A percentile compares a stretch with the other conserved stretches of the same genome.
These are phyloP conservation scores for Hirtodrosophila histrioides DNA, from an alignment of 2,888 invertebrate species.

Conservation along the genomic window DNA sequence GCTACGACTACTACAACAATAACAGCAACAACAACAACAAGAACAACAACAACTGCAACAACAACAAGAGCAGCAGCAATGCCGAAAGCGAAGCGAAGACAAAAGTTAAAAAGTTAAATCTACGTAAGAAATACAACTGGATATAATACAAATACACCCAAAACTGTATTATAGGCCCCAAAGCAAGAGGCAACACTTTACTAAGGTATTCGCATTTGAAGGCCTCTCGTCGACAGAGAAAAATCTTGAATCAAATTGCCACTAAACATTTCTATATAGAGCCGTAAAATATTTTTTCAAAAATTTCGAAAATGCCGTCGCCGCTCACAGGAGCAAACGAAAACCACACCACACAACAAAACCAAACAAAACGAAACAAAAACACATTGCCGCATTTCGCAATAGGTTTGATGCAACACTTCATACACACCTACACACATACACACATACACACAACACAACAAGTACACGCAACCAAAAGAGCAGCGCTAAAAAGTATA, in stretches of 20 bases:
- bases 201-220: slow-evolving; percentile 33
- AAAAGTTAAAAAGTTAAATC: slow-evolving; percentile 72
- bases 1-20: slow-evolving; percentile 48
- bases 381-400: slow-evolving; percentile 38
- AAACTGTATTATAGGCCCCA: slow-evolving; percentile 17
- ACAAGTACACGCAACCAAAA: slow-evolving; percentile 26
- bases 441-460: slow-evolving; percentile 21
- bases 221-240: slow-evolving; percentile 54
- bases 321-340: slow-evolving; percentile 22
- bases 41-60: slow-evolving; percentile 47
- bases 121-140: slow-evolving; percentile 74
- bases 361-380: neutral
- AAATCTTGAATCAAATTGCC: slow-evolving; percentile 84
- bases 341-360: slow-evolving; percentile 9
- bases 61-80: slow-evolving; percentile 41
- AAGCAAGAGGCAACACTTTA: slow-evolving; percentile 43
- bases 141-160: slow-evolving; percentile 44
- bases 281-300: slow-evolving; percentile 64
- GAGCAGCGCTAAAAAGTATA: slow-evolving; percentile 35
- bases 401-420: slow-evolving; percentile 38
- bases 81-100: slow-evolving; percentile 68
- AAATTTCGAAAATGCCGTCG: slow-evolving; percentile 57
- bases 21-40: slow-evolving; percentile 45
- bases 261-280: slow-evolving; percentile 52
- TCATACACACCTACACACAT: slow-evolving; percentile 28